A percentile compares a stretch with the other conserved stretches of the same genome.
phyloP scores from a whole-genome alignment of 2,888 invertebrate species.

The Apamea epomidion region DNA sequence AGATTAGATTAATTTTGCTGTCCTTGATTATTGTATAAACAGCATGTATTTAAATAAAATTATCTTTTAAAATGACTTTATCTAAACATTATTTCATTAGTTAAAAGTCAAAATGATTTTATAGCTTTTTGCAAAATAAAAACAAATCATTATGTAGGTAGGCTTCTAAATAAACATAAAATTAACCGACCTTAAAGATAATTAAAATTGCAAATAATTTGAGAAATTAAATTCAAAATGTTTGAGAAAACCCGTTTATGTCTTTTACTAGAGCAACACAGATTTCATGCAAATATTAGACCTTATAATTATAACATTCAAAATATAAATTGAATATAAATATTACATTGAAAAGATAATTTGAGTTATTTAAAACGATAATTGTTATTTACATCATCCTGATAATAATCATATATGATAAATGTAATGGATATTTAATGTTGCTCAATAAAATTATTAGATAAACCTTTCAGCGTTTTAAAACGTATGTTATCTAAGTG shows the following conservation, averaged over 20 bases:
- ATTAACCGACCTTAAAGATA: not conserved
- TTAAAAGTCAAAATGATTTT: not conserved
- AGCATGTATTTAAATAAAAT: constrained; percentile 4
- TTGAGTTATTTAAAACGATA: constrained; percentile 18
- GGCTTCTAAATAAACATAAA: not conserved
- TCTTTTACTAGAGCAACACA: constrained; percentile 68
- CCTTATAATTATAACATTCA: not conserved
- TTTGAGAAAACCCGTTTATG: constrained; percentile 67
- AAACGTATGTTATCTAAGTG: not conserved
- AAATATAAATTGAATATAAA: constrained; percentile 6
- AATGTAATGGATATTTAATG: constrained; percentile 34
- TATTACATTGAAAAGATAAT: constrained; percentile 7
- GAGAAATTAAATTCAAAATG: not conserved
- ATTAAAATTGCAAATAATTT: not conserved
- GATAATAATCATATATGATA: constrained; percentile 39
- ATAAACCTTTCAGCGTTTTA: constrained; percentile 4
- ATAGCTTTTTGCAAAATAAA: not conserved
- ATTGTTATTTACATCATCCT: constrained; percentile 34
- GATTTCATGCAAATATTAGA: constrained; percentile 5
- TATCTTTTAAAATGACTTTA: not conserved
- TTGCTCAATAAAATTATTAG: constrained; percentile 25
- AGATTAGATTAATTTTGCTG: not conserved
- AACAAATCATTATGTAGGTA: not conserved
- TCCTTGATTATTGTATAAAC: not conserved
- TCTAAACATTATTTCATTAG: not conserved